A percentile compares a stretch with the other conserved stretches of the same genome.
These are phyloP conservation scores for Chlorodrepanis virens DNA, from an alignment of 2,113 vertebrate species.

Conservation along the genomic window DNA sequence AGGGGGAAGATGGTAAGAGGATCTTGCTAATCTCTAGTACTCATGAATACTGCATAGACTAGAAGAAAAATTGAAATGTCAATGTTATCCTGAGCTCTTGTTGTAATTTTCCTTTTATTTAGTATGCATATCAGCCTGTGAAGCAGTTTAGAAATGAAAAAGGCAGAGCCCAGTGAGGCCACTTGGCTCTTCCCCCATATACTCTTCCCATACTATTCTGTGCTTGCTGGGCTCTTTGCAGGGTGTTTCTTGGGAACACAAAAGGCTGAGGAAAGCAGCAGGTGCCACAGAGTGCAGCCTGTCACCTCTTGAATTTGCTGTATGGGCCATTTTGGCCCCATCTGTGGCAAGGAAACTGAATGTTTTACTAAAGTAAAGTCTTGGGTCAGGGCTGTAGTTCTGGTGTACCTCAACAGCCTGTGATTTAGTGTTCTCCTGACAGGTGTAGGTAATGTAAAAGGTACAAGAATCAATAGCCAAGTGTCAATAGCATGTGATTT, in stretches of 20 bases:
- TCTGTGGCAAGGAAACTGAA: neutral
- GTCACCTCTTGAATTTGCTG: neutral
- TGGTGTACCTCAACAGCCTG: neutral
- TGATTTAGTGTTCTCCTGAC: neutral
- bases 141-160: neutral
- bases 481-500: neutral
- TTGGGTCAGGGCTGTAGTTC: neutral
- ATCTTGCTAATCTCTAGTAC: neutral
- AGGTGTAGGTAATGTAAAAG: neutral
- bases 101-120: neutral
- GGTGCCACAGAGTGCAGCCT: neutral
- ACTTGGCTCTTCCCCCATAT: fast-evolving
- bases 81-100: neutral
- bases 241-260: neutral
- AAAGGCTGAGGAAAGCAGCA: neutral
- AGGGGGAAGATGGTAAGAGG: neutral
- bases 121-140: neutral
- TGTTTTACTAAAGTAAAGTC: neutral
- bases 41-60: neutral
- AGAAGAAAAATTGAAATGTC: neutral
- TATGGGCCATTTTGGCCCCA: neutral
- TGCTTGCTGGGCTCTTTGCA: neutral
- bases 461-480: neutral
- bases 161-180: neutral
- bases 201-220: neutral